These are phyloP conservation scores for Episyrphus balteatus DNA, from an alignment of 1,140 invertebrate genomes.

Conservation along the genomic window DNA sequence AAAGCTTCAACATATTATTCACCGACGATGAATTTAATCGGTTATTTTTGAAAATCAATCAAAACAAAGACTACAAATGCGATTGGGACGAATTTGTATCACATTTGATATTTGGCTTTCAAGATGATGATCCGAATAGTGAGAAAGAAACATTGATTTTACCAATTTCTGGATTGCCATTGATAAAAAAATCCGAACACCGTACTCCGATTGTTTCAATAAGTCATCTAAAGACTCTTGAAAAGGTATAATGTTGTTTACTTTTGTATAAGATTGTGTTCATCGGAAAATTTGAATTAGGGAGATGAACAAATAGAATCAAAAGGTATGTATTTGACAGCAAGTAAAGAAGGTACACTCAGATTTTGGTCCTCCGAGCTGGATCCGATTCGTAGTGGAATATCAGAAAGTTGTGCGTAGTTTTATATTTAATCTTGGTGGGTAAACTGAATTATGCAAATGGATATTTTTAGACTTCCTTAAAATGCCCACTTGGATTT, in stretches of 20 bases:
- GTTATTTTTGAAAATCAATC: constrained; percentile 37
- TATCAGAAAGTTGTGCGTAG: constrained; percentile 47
- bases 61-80: constrained; percentile 43
- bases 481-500: constrained; percentile 51
- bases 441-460: background rate
- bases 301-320: constrained; percentile 30
- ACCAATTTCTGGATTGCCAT: constrained; percentile 45
- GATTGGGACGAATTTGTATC: constrained; percentile 59
- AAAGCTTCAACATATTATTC: constrained; percentile 14
- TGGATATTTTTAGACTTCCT: constrained; percentile 31
- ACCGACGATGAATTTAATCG: constrained; percentile 19
- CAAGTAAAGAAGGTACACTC: constrained; percentile 53
- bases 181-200: constrained; percentile 47
- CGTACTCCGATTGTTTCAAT: constrained; percentile 44
- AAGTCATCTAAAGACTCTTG: constrained; percentile 42
- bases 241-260: too few species aligned
- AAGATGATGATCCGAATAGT: constrained; percentile 45
- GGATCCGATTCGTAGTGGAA: constrained; percentile 43
- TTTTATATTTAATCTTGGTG: background rate
- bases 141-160: constrained; percentile 44
- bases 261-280: background rate
- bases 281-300: constrained; percentile 13
- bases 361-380: constrained; percentile 59
- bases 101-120: constrained; percentile 52
- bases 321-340: constrained; percentile 52